Percentiles rank a stretch among this genome's conserved stretches.
Conservation (phyloP, 2,797 vertebrate genomes). For the Mus spretus region DNA sequence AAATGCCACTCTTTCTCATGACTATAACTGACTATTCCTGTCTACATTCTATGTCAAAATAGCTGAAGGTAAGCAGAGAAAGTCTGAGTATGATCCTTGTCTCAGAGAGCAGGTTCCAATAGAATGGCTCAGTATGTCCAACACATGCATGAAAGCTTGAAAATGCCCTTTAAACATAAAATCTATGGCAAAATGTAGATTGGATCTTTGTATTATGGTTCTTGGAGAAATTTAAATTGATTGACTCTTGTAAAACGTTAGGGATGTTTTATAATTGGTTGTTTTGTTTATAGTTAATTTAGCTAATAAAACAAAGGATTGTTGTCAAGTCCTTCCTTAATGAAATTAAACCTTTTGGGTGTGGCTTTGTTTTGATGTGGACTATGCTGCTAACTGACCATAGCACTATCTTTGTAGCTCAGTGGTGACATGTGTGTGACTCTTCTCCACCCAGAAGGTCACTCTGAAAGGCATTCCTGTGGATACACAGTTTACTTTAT, state of each 20-base stretch:
- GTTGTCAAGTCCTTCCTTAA: constrained; percentile 10
- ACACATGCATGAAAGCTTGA: neutral
- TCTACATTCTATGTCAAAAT: constrained; percentile 1
- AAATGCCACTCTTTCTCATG: neutral
- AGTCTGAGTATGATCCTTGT: neutral
- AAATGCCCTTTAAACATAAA: constrained; percentile 34
- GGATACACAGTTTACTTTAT: constrained; percentile 29
- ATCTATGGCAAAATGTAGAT: neutral
- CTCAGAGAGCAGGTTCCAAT: neutral
- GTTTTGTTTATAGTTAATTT: constrained; percentile 39
- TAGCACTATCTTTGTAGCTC: neutral
- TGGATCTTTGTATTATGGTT: neutral
- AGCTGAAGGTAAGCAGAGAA: neutral
- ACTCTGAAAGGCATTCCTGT: neutral
- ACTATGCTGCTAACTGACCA: neutral
- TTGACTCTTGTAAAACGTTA: constrained; percentile 25
- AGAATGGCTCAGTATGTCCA: neutral
- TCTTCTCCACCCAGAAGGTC: neutral
- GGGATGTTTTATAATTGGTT: neutral
- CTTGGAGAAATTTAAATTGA: constrained; percentile 29
- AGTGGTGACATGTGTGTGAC: neutral
- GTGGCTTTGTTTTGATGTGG: neutral
- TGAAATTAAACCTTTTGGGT: neutral
- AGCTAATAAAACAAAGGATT: neutral
- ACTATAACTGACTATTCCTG: neutral